Conservation (phyloP, 2,113 vertebrate species). For the Oncorhynchus keta region DNA sequence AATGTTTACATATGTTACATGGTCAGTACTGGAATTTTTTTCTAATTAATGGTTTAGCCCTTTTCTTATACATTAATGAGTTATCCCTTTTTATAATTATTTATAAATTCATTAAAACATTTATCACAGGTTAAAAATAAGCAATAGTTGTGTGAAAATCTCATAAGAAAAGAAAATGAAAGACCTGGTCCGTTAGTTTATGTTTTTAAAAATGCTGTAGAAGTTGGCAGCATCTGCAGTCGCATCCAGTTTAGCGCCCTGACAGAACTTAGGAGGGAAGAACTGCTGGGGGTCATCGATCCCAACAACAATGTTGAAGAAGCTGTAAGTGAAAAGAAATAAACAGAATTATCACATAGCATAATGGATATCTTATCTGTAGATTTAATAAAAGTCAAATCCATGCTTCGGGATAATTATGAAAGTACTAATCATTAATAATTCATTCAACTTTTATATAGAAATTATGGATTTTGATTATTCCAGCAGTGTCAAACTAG, state of each 20-base stretch:
- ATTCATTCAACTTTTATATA: no score
- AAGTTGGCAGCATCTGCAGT: slow-evolving; percentile 26
- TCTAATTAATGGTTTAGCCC: background rate
- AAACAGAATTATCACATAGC: background rate
- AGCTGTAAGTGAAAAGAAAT: slow-evolving; percentile 39
- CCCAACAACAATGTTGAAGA: slow-evolving; percentile 64
- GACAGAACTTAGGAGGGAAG: slow-evolving; percentile 50
- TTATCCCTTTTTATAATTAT: background rate
- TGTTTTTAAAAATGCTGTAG: slow-evolving; percentile 38
- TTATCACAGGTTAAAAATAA: background rate
- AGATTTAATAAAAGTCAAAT: background rate
- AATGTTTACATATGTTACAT: background rate
- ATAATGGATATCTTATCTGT: background rate
- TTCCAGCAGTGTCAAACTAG: no score
- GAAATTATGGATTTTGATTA: no score
- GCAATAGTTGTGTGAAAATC: background rate
- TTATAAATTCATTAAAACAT: background rate
- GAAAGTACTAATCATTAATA: no score
- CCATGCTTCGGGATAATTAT: background rate
- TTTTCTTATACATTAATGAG: background rate
- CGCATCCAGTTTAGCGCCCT: background rate
- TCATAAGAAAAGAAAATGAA: background rate
- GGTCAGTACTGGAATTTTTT: background rate
- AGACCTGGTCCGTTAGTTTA: background rate
- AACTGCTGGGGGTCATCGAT: slow-evolving; percentile 54